phyloP scores from a whole-genome alignment of 2,113 vertebrate species.

The Megalops atlanticus region DNA sequence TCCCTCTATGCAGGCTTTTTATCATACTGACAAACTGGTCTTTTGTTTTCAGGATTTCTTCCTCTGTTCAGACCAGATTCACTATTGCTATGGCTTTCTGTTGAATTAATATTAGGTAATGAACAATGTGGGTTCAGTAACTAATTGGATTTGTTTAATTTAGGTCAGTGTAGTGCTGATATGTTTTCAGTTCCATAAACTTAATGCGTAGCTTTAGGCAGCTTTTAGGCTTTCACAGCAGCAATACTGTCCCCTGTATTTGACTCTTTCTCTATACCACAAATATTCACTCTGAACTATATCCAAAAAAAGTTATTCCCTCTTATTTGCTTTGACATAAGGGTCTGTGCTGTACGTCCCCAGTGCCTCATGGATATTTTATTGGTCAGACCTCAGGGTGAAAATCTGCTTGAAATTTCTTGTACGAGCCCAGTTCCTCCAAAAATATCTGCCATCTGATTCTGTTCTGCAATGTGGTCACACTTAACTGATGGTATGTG shows the following conservation, averaged over 20 bases:
- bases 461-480: background rate
- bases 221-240: background rate
- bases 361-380: conserved; percentile 25
- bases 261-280: background rate
- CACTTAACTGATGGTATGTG: too few species aligned
- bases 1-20: background rate
- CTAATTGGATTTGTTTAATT: conserved; percentile 31
- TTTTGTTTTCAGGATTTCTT: background rate
- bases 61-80: conserved; percentile 23
- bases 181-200: conserved; percentile 2
- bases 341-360: background rate
- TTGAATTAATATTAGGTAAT: conserved; percentile 8
- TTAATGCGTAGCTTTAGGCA: background rate
- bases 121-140: conserved; percentile 23
- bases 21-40: background rate
- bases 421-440: background rate
- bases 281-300: conserved; percentile 14
- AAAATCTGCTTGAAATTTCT: conserved; percentile 25
- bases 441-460: background rate
- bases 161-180: conserved; percentile 14
- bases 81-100: background rate
- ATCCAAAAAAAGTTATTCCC: background rate
- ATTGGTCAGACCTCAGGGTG: background rate
- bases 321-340: background rate
- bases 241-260: background rate